A percentile compares a stretch with the other conserved stretches of the same genome.
Conservation (phyloP, 2,797 vertebrate genomes). For the Cynopterus sphinx region DNA sequence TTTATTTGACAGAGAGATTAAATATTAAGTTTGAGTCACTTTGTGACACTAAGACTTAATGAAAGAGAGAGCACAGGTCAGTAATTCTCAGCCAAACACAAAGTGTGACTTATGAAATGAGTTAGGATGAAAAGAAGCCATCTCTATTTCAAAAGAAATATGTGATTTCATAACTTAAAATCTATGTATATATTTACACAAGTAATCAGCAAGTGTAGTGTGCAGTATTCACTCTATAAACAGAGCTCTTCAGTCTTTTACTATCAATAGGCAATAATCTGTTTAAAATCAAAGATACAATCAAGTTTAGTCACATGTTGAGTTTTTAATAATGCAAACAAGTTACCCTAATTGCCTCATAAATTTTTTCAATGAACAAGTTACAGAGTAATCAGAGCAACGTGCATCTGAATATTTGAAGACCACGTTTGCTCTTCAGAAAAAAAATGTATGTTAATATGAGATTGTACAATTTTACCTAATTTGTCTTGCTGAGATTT, state of each 20-base stretch:
- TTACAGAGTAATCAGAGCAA: slow-evolving; percentile 33
- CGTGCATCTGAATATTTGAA: slow-evolving; percentile 4
- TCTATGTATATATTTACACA: neutral
- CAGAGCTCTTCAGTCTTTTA: neutral
- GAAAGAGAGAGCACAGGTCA: slow-evolving; percentile 35
- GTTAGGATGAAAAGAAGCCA: neutral
- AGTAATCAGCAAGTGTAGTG: neutral
- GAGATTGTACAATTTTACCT: neutral
- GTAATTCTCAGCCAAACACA: slow-evolving; percentile 44
- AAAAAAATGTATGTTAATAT: neutral
- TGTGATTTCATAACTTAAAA: neutral
- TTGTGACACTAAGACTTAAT: slow-evolving; percentile 72
- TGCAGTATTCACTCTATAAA: neutral
- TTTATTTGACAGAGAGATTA: slow-evolving; percentile 75
- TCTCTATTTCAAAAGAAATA: neutral
- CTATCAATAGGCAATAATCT: slow-evolving; percentile 35
- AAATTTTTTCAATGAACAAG: slow-evolving; percentile 25
- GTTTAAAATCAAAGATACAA: slow-evolving; percentile 12
- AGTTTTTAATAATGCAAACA: slow-evolving; percentile 50
- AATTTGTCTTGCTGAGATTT: neutral
- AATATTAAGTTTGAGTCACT: slow-evolving; percentile 70
- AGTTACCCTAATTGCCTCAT: slow-evolving; percentile 54
- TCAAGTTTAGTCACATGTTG: neutral
- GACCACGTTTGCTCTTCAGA: neutral
- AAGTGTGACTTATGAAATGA: slow-evolving; percentile 20